Base-by-base conservation (phyloP, 2,797 vertebrate genomes). In the Lates japonicus region DNA sequence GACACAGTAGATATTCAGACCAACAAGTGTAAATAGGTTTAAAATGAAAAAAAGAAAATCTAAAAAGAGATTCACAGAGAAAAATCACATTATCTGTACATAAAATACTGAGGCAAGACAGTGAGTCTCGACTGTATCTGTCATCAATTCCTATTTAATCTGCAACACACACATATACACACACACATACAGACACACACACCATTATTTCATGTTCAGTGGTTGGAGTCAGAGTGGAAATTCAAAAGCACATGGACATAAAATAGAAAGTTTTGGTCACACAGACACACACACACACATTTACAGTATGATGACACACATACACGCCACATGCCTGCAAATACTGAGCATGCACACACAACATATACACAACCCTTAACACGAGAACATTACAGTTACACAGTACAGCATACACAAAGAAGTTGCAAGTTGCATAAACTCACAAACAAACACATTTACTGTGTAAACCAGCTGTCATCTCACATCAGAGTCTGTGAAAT, bases 381-480 rank as follows among this genome's bases (percentile, higher is more conserved):
- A 17, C 1, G 57, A 19, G 4, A 59, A 52, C 29, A 39, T 61
- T 44, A 63, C 59, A 49, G 48, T 46, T 29, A 14, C 57, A 70
- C 59, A 57, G 48, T 8, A 16, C 20, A 52, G 19, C 31, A 6
- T 59, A 58, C 68, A 79, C 46, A 74, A 58, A 77, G 31, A 76
- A 22, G 74, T 48, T 51, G 71, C n/a, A 37, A 64, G 54, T 70
- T 69, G n/a, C 76, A 60, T 55, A 75, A 80, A 81, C 59, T 80
- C 63, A 62, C 71, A 83, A 76, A 81, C 79, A 84, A 76, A 76
- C 72, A 67, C 74, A 81, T 84, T 75, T 80, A 63, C 48, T 78
- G 70, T 60, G 62, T 83, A 84, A 88, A 82, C 78, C 65, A 60
- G 67, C 81, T 77, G 84, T 78, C 86, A 77, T 35, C 80, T 86